Evolutionary conservation across 2,888 invertebrate genomes (phyloP).

Genomic region (Archaeoteleia sp.): DNA sequence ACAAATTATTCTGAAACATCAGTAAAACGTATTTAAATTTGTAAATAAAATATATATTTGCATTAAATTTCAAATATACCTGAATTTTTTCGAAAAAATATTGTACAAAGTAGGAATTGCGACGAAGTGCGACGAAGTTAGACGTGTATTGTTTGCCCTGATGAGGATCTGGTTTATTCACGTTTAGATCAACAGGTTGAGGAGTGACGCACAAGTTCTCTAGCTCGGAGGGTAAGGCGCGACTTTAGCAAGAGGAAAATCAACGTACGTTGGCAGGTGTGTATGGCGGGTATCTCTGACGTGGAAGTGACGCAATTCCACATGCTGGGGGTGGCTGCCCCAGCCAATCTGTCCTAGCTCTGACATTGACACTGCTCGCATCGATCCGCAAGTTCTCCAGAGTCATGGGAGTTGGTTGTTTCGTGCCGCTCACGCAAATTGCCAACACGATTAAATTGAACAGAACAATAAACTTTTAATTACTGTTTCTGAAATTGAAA

Average conservation of each 20-base stretch:
- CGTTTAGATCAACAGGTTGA: slow-evolving; percentile 46
- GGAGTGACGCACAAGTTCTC: slow-evolving; percentile 33
- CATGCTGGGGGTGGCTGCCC: slow-evolving; percentile 50
- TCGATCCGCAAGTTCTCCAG: slow-evolving; percentile 32
- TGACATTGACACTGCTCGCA: slow-evolving; percentile 50
- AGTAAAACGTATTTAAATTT: too few species aligned
- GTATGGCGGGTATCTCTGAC: slow-evolving; percentile 29
- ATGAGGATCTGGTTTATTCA: slow-evolving; percentile 30
- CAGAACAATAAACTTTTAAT: too few species aligned
- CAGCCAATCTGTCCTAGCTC: slow-evolving; percentile 41
- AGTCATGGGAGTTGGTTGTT: slow-evolving; percentile 38
- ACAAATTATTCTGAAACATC: too few species aligned
- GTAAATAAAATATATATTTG: too few species aligned
- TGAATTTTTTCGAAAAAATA: too few species aligned
- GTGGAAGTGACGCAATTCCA: slow-evolving; percentile 42
- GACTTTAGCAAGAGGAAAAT: slow-evolving; percentile 19
- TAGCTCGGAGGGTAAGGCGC: slow-evolving; percentile 16
- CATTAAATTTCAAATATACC: too few species aligned
- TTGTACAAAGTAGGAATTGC: too few species aligned
- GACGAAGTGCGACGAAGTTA: too few species aligned
- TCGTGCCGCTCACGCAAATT: too few species aligned
- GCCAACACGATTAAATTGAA: too few species aligned
- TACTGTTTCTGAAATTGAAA: too few species aligned
- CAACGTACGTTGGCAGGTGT: slow-evolving; percentile 19
- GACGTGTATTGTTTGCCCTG: too few species aligned